Base-by-base conservation (phyloP, 1,140 invertebrate species). In the Drosophila triauraria region DNA sequence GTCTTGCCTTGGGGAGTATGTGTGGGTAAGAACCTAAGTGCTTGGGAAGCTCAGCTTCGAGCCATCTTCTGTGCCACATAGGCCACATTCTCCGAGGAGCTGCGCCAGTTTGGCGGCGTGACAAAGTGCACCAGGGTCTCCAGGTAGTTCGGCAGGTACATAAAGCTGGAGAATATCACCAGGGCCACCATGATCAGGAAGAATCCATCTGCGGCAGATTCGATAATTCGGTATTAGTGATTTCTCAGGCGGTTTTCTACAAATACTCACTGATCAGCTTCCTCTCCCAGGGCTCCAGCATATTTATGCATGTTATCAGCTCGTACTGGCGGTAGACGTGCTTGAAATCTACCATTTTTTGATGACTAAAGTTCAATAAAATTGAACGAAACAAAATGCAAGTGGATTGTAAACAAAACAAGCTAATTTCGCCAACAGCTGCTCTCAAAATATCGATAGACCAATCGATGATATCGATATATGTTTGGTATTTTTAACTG, bases 201-300 rank as follows among this genome's bases (percentile, higher is more conserved):
- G 53, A 92, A 85, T 38, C 91, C 79, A 64, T 92, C 91, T 92
- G 67, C 0, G 75, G 62, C 9, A 35, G 44, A 51, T 13, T 23
- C 8, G 9, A 47, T 7, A 35, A 20, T 30, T 9, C 17, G 9
- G 4, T 9, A 35, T 77, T 32, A 38, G 9, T 38, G 0, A 4
- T 43, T 20, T 1, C 1, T 35, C 43, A 25, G 13, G 2, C 6
- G 7, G 2, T 2, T 20, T 40, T 30, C 7, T n/a, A 0, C 6
- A 15, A 35, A 13, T 57, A 74, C 84, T 78, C 53, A 92, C 91
- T 92, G 54, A 92, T 92, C 25, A 92, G 50, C 43, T 92, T 92
- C 64, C 75, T 78, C 38, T 92, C 91, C 91, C 91, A 92, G 7
- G 91, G 91, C 59, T 92, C 91, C n/a, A 92, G 91, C 91, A 92